Evolutionary conservation across 1,140 invertebrate genomes (phyloP).

Genomic region (Sarcophaga bullata): DNA sequence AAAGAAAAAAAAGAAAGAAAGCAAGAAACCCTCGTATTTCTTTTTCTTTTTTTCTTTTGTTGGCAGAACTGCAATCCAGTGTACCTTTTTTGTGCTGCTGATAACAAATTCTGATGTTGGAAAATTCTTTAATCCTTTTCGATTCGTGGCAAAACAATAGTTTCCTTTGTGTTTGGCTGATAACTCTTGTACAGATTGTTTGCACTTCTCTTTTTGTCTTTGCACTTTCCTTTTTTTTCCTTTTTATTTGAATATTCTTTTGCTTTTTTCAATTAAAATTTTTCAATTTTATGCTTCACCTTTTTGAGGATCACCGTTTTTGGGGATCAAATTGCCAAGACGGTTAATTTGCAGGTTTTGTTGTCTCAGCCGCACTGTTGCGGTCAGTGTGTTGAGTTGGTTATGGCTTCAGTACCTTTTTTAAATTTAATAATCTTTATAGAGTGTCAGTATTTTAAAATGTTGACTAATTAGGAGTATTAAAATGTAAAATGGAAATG

Average conservation of each 20-base stretch:
- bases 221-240: too few species aligned
- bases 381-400: too few species aligned
- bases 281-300: background rate
- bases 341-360: too few species aligned
- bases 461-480: too few species aligned
- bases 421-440: too few species aligned
- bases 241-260: too few species aligned
- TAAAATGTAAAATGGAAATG: too few species aligned
- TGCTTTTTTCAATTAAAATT: background rate
- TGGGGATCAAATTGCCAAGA: background rate
- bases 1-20: background rate
- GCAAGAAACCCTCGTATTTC: background rate
- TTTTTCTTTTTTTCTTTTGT: background rate
- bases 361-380: too few species aligned
- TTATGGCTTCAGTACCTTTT: too few species aligned
- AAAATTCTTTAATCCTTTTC: slow-evolving; percentile 3
- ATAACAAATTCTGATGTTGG: background rate
- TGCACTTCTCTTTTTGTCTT: background rate
- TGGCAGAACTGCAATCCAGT: background rate
- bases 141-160: background rate
- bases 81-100: background rate
- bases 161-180: background rate
- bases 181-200: background rate
- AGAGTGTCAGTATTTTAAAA: too few species aligned
- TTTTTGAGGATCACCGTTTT: background rate